phyloP scores from a whole-genome alignment of 2,797 vertebrate species.

The Phrynocephalus vlangalii region DNA sequence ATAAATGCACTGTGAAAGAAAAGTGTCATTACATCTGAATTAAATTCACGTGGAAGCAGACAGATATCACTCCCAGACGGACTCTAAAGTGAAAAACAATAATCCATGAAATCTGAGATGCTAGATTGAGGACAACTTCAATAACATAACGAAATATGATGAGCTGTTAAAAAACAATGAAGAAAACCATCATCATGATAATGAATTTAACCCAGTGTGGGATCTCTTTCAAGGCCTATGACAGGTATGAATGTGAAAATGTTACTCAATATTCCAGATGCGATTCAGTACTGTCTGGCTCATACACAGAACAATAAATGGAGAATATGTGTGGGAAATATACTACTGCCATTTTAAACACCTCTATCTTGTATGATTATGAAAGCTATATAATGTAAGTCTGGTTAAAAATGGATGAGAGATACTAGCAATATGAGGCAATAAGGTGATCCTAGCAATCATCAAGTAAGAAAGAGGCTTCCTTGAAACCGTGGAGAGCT shows the following conservation, averaged over 20 bases:
- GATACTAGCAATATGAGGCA: too few species aligned
- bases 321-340: background rate
- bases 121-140: conserved; percentile 4
- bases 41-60: conserved; percentile 14
- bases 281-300: background rate
- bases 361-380: too few species aligned
- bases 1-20: conserved; percentile 31
- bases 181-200: background rate
- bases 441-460: too few species aligned
- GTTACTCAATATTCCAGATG: background rate
- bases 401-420: too few species aligned
- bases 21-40: conserved; percentile 36
- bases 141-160: background rate
- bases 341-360: too few species aligned
- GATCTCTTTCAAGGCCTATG: background rate
- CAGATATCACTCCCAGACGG: conserved; percentile 28
- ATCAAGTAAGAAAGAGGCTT: too few species aligned
- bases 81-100: conserved; percentile 21
- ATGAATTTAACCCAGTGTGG: background rate
- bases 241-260: conserved; percentile 14
- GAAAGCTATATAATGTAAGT: too few species aligned
- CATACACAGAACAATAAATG: background rate
- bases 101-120: conserved; percentile 9
- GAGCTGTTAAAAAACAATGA: conserved; percentile 1
- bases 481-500: too few species aligned